Conservation (phyloP, 2,888 invertebrate species). For the Digitonthophagus gazella region DNA sequence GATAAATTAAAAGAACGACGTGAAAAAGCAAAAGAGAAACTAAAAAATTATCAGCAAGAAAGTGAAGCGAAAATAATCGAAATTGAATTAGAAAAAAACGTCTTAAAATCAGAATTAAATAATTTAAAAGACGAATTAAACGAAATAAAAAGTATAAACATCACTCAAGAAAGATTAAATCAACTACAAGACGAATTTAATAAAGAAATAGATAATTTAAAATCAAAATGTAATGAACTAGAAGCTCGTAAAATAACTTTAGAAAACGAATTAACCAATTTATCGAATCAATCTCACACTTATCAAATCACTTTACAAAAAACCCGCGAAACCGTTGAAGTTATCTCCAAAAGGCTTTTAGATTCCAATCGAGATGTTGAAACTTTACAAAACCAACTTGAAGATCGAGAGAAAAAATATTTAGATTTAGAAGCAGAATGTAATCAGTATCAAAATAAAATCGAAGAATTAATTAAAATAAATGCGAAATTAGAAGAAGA, state of each 20-base stretch:
- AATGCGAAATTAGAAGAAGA: slow-evolving; percentile 46
- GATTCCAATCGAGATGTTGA: slow-evolving; percentile 62
- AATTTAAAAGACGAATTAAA: slow-evolving; percentile 33
- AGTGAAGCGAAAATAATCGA: slow-evolving; percentile 57
- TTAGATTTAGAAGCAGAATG: slow-evolving; percentile 44
- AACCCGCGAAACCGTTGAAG: slow-evolving; percentile 60
- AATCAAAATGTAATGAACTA: neutral
- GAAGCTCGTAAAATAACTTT: neutral
- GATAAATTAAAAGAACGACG: neutral
- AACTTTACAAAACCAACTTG: slow-evolving; percentile 52
- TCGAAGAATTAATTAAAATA: slow-evolving; percentile 36
- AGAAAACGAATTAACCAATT: neutral
- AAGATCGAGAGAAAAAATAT: slow-evolving; percentile 42
- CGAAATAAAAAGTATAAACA: neutral
- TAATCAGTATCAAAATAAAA: slow-evolving; percentile 39
- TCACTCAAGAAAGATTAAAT: neutral
- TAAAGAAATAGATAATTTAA: neutral
- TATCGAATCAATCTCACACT: no score
- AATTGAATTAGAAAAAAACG: slow-evolving; percentile 56
- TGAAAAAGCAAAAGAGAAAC: neutral
- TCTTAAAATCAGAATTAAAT: slow-evolving; percentile 45
- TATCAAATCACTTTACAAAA: slow-evolving; percentile 60
- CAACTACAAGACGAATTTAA: neutral
- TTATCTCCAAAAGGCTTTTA: slow-evolving; percentile 57
- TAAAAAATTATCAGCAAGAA: slow-evolving; percentile 35